Percentiles rank a stretch among this genome's conserved stretches.
Evolutionary conservation across 2,797 vertebrate genomes (phyloP).

Genomic region (Oreochromis mossambicus): DNA sequence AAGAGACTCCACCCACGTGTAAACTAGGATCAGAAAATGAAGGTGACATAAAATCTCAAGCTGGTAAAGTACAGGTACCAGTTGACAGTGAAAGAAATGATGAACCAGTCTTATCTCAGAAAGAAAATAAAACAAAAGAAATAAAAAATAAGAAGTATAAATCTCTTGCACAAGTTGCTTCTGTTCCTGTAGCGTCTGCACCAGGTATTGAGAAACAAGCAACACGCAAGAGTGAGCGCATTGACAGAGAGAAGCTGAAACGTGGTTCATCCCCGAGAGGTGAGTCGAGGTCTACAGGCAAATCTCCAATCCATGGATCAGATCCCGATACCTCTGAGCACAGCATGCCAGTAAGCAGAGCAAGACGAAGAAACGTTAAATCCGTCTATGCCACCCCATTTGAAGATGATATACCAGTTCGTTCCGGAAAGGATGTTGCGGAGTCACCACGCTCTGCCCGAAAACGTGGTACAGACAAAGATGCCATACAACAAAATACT

Average conservation of each 20-base stretch:
- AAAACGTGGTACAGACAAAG: conserved; percentile 86
- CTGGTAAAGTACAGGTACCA: conserved; percentile 54
- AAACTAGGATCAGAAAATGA: conserved; percentile 52
- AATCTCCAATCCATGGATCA: conserved; percentile 84
- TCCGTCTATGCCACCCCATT: conserved; percentile 92
- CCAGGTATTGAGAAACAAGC: conserved; percentile 83
- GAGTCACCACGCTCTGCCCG: conserved; percentile 86
- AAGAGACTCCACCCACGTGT: conserved; percentile 61
- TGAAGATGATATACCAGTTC: conserved; percentile 81
- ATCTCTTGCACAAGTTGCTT: conserved; percentile 60
- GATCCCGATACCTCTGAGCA: conserved; percentile 84
- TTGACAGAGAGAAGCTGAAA: conserved; percentile 94
- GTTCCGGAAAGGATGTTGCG: conserved; percentile 79
- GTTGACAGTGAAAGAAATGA: conserved; percentile 72
- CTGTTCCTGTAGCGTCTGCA: conserved; percentile 51
- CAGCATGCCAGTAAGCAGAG: conserved; percentile 81
- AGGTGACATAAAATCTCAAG: conserved; percentile 55
- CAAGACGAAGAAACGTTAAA: conserved; percentile 90
- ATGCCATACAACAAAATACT: conserved; percentile 60
- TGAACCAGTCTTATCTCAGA: conserved; percentile 78
- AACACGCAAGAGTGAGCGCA: conserved; percentile 94
- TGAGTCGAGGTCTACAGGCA: conserved; percentile 83
- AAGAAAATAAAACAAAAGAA: conserved; percentile 70
- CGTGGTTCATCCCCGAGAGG: conserved; percentile 90
- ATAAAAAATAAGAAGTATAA: conserved; percentile 88